Base-by-base conservation (phyloP, 1,140 invertebrate genomes). In the Teleogryllus occipitalis region DNA sequence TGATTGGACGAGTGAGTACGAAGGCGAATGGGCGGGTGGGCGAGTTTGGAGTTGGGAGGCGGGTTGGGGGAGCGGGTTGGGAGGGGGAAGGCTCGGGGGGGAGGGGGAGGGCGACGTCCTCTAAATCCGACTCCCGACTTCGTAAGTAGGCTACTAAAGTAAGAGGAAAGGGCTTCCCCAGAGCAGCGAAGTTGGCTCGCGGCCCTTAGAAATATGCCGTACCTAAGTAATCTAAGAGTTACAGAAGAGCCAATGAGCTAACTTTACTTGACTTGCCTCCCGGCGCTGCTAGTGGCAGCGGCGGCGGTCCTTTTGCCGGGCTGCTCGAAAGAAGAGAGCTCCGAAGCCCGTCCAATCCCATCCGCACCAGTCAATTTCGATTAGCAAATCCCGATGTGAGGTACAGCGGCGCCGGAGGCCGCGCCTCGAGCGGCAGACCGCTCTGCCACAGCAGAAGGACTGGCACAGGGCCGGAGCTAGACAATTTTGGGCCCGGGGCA, bases 171-270 rank as follows among this genome's bases (percentile, higher is more conserved):
- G 10, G 54, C 54, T 39, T 39, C 54, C 54, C 18, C 54, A 18
- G 54, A 65, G 18, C 10, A 7, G 10, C 10, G 18, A 65, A 65
- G 54, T 65, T 65, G 18, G 54, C 18, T 2, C 18, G 10, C 18
- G 54, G 10, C 18, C 54, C 18, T 65, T 65, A 18, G 54, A 65
- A 65, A 65, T 65, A 65, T 65, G 54, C 54, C 18, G 10, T 18
- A 65, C 54, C 54, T 65, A 65, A 2, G 54, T 65, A 65, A 65
- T 65, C 54, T 65, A 65, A 65, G 54, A 65, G 54, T 65, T 65
- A 65, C 54, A 65, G 54, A 65, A 65, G 54, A 65, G 18, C 54
- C 54, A 65, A 65, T 65, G 54, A 65, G 54, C 54, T 65, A 65
- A 65, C 54, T 65, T 65, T 65, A 10, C 54, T 65, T 65, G 54